Percentiles rank a stretch among this genome's conserved stretches.
Evolutionary conservation across 1,140 invertebrate genomes (phyloP).

Genomic region (Melipona quadrifasciata): DNA sequence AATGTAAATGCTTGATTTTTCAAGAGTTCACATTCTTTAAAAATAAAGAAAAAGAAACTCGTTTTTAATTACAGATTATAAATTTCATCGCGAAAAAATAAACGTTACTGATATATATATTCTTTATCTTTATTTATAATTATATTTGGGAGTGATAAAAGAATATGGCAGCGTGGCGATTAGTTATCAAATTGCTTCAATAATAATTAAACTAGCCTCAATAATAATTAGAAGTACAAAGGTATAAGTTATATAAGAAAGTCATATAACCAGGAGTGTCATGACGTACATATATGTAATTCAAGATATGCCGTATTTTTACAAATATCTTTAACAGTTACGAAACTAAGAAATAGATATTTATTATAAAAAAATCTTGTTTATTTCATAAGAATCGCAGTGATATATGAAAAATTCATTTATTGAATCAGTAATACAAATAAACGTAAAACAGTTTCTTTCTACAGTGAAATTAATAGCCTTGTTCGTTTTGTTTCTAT

Average conservation of each 20-base stretch:
- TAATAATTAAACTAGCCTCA: background rate
- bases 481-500: background rate
- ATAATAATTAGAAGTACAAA: background rate
- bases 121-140: no score
- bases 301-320: background rate
- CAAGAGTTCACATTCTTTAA: background rate
- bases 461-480: background rate
- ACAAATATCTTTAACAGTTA: background rate
- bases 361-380: background rate
- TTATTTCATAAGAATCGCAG: background rate
- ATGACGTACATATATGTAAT: no score
- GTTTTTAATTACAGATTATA: background rate
- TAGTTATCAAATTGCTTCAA: background rate
- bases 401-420: background rate
- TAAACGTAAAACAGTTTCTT: background rate
- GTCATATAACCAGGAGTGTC: background rate
- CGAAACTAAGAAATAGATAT: background rate
- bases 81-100: no score
- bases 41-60: no score
- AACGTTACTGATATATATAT: no score
- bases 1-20: background rate
- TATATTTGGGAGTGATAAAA: no score
- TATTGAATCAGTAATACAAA: background rate
- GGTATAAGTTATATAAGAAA: background rate
- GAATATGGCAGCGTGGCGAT: background rate